phyloP scores from a whole-genome alignment of 2,797 vertebrate genomes.

The Brachymystax lenok region DNA sequence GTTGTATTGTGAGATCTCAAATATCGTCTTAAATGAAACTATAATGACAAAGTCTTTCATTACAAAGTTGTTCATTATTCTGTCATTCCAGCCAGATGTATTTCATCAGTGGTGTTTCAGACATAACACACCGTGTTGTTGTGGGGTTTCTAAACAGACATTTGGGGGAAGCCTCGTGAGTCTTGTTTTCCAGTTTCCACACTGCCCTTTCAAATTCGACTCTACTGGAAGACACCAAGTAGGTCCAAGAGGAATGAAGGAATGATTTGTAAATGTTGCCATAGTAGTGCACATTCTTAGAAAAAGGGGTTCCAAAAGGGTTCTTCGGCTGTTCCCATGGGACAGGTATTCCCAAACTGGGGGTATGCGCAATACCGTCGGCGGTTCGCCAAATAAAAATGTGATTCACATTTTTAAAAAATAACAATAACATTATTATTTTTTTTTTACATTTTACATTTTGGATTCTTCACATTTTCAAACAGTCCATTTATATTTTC shows the following conservation, averaged over 20 bases:
- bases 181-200: constrained; percentile 5
- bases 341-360: too few relatives aligned
- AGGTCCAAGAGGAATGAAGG: not conserved
- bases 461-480: too few relatives aligned
- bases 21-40: not conserved
- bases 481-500: too few relatives aligned
- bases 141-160: not conserved
- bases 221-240: not conserved
- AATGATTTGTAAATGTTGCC: constrained; percentile 5
- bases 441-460: too few relatives aligned
- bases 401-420: too few relatives aligned
- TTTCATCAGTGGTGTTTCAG: not conserved
- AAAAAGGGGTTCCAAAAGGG: too few relatives aligned
- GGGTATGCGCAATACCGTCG: too few relatives aligned
- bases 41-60: not conserved
- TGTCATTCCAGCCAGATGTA: not conserved
- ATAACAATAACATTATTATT: too few relatives aligned
- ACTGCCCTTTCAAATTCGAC: not conserved
- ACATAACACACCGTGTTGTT: not conserved
- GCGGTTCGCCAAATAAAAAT: too few relatives aligned
- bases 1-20: not conserved
- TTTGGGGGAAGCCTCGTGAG: not conserved
- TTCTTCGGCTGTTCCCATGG: too few relatives aligned
- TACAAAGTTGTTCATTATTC: constrained; percentile 1
- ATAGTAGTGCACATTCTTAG: not conserved